These are phyloP conservation scores for Salticus scenicus DNA, from an alignment of 2,888 invertebrate species.

Conservation along the genomic window DNA sequence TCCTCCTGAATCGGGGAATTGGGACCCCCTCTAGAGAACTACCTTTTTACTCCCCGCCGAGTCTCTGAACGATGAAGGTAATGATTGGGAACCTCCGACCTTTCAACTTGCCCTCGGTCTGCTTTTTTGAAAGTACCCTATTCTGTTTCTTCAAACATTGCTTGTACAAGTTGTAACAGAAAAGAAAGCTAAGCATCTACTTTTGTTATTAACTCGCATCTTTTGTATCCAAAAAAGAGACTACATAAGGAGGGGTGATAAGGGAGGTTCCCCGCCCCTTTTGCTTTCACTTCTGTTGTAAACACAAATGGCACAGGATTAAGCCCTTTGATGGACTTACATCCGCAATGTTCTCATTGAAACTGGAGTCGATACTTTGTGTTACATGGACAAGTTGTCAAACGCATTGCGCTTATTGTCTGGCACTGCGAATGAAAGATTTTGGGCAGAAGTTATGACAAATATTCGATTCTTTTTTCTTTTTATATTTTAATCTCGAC, in stretches of 20 bases:
- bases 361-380: slow-evolving; percentile 37
- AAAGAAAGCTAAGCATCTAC: slow-evolving; percentile 27
- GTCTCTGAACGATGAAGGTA: slow-evolving; percentile 59
- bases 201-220: slow-evolving; percentile 5
- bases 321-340: slow-evolving; percentile 39
- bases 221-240: background rate
- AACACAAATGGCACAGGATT: slow-evolving; percentile 28
- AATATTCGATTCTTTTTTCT: no score
- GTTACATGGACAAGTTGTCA: slow-evolving; percentile 20
- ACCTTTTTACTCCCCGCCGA: slow-evolving; percentile 37
- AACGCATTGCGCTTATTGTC: background rate
- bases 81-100: slow-evolving; percentile 53
- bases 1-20: slow-evolving; percentile 1
- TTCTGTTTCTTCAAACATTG: slow-evolving; percentile 10
- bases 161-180: slow-evolving; percentile 11
- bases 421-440: background rate
- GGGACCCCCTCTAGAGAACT: slow-evolving; percentile 27
- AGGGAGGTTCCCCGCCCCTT: background rate
- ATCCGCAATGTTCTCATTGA: slow-evolving; percentile 34
- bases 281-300: slow-evolving; percentile 22
- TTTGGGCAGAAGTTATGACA: no score
- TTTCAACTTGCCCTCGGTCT: slow-evolving; percentile 7
- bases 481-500: background rate
- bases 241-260: background rate
- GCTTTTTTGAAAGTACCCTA: slow-evolving; percentile 8